Evolutionary conservation across 2,888 invertebrate species (phyloP), one percentile per base, ranked within the genome.

Genomic region (Zygothrica quintamaculata): DNA sequence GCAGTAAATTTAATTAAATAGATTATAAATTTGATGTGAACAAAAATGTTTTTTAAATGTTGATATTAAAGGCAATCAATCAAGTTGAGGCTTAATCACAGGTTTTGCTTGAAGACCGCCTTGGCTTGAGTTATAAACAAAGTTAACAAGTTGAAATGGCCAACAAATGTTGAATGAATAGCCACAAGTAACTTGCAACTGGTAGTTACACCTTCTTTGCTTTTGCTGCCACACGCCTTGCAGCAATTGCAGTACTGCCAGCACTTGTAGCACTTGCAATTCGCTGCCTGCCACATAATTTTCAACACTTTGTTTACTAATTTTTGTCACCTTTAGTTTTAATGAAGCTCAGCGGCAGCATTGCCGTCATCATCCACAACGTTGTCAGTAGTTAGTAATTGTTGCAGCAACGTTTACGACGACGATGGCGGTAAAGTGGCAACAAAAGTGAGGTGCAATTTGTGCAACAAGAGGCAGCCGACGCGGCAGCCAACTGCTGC

Each of bases 231-330:
- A 40, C 70, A 64, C 71, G 57, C 65, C 74, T 71, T 55, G 71
- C 37, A 47, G 65, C 65, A 59, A 36, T 43, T 42, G 42, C 8
- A 43, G 13, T 9, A n/a, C 12, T n/a, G 2, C 31, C 37, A 43
- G 70, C 70, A 31, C 29, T 37, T 5, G 33, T n/a, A n/a, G 33
- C 33, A 26, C 5, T n/a, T 33, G 26, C 42, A n/a, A n/a, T 12
- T 43, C 18, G 26, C 34, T 18, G 44, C 46, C 58, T 47, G 53
- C 51, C 84, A 84, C 86, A 80, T 87, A 87, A 87, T 86, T 84
- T 84, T 64, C 71, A 79, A 84, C 84, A 87, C 87, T 84, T 87
- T 87, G 87, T 85, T 84, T 84, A 87, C 84, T 82, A 84, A 85
- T 84, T 87, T 87, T 84, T 84, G 84, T 84, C 84, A 84, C 84